Conservation (phyloP, 2,797 vertebrate species). For the Chelon labrosus region DNA sequence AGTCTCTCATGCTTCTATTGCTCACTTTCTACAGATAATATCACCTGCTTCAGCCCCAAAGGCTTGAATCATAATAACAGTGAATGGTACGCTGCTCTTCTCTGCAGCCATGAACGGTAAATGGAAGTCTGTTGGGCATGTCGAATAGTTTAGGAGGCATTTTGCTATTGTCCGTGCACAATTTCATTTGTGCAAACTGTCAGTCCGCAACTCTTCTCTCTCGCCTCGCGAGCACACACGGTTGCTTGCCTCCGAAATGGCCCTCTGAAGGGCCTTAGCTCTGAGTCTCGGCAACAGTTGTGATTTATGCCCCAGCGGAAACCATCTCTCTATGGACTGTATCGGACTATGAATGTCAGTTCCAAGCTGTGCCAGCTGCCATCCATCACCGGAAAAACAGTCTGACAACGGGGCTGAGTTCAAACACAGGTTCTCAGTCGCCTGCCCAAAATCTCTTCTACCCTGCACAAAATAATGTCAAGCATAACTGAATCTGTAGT, state of each 20-base stretch:
- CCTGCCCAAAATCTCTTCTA: constrained; percentile 17
- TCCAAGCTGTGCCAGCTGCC: constrained; percentile 62
- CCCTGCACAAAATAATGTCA: constrained; percentile 25
- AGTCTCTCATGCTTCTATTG: constrained; percentile 32
- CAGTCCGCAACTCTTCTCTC: constrained; percentile 21
- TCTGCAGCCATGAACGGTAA: constrained; percentile 31
- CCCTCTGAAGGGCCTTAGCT: constrained; percentile 50
- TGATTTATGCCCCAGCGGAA: constrained; percentile 73
- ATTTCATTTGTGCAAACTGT: constrained; percentile 51
- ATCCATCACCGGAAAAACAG: constrained; percentile 70
- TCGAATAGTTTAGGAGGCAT: constrained; percentile 39
- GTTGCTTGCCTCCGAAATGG: constrained; percentile 61
- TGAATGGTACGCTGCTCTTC: constrained; percentile 30
- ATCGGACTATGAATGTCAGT: constrained; percentile 77
- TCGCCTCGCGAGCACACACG: constrained; percentile 28
- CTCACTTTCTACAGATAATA: constrained; percentile 50
- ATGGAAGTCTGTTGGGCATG: constrained; percentile 60
- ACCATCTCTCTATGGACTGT: constrained; percentile 69
- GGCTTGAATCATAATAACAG: constrained; percentile 44
- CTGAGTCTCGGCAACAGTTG: constrained; percentile 46
- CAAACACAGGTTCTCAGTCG: constrained; percentile 48
- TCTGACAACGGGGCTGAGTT: constrained; percentile 68
- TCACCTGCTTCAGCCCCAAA: constrained; percentile 29
- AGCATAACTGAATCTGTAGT: constrained; percentile 10
- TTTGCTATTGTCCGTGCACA: constrained; percentile 44